Evolutionary conservation across 2,113 vertebrate species (phyloP), one percentile per base, ranked within the genome.

Genomic region (Leptodactylus fuscus): DNA sequence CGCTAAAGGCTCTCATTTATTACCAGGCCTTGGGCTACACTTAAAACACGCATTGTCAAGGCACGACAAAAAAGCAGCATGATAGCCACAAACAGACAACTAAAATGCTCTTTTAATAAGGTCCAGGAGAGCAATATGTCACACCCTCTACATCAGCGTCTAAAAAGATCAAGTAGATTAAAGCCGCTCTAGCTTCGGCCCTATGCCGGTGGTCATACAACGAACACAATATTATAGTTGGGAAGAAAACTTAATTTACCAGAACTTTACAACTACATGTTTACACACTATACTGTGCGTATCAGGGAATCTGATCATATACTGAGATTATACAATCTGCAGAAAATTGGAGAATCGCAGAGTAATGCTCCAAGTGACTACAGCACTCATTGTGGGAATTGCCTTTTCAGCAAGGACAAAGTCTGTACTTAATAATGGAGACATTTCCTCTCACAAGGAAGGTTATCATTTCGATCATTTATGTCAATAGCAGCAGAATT

Each of bases 1-100:
- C 13, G 53, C 58, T 81, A 29, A 69, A 65, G 24, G 24, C 24
- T 46, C 24, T 22, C 41, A 79, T 79, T 79, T 58, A 79, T 79
- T 79, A 58, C 29, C 32, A 32, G 20, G 32, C 76, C 34, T 13
- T 49, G 22, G 51, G 76, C 32, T 34, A 79, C 51, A 55, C 51
- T 76, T 76, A 32, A 76, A n/a, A 51, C 16, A 76, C 73, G 16
- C 49, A 75, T 29, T 18, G 73, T 76, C 24, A 27, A 20, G 24
- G 24, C 13, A 49, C 46, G 49, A 51, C 46, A 76, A 51, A 51
- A 49, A 32, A 27, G 44, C 46, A 76, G 73, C 44, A 16, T 27
- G 27, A 18, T 32, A 32, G 24, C 7, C 44, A 51, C 46, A 49
- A 76, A 67, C 3, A 11, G 1, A 9, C 16, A 38, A 20, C 1